Evolutionary conservation across 1,140 invertebrate species (phyloP), one percentile per base, ranked within the genome.

Genomic region (Drosophila littoralis): DNA sequence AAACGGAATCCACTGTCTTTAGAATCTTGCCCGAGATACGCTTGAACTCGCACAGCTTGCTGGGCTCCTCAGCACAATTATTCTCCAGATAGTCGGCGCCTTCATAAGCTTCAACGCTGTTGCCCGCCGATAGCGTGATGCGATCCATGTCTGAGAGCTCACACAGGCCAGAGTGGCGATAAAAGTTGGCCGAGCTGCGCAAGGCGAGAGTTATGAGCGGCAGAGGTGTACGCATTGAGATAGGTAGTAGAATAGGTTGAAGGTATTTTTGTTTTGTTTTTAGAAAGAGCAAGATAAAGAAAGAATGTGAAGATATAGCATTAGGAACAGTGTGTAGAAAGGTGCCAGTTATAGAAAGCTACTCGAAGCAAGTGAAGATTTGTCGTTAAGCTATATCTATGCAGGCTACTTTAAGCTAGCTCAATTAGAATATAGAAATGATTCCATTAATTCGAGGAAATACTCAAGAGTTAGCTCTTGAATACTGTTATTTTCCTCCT

Each of bases 1-100:
- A 98, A 7, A 98, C 97, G 2, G 97, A 97, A 85, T 98, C 97
- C 3, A 98, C 97, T 0, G 97, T 98, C 93, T 98, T 98, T 51
- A 98, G 93, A 74, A 98, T 98, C 66, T 96, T 95, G 2, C 97
- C 97, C 13, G 94, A 94, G 79, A 98, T 94, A 79, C 97, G 97
- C 91, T 97, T 97, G 93, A 98, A 98, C 91, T 98, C 97, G 93
- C 97, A 98, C 43, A 98, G 93, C 91, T 97, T 97, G n/a, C 96
- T 96, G 0, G 97, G 97, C 89, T 97, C 96, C 73, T 97, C 96
- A 7, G 97, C 96, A 91, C 97, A 98, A 91, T 97, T 97, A 92
- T 97, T 97, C 91, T 98, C 97, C 90, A 98, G 94, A 92, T 98
- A 98, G 83, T 98, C 97, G 68, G 92, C 94, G 83, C 95, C 95